Evolutionary conservation across 2,888 invertebrate species (phyloP), one percentile per base, ranked within the genome.

Genomic region (Cepaea hortensis): DNA sequence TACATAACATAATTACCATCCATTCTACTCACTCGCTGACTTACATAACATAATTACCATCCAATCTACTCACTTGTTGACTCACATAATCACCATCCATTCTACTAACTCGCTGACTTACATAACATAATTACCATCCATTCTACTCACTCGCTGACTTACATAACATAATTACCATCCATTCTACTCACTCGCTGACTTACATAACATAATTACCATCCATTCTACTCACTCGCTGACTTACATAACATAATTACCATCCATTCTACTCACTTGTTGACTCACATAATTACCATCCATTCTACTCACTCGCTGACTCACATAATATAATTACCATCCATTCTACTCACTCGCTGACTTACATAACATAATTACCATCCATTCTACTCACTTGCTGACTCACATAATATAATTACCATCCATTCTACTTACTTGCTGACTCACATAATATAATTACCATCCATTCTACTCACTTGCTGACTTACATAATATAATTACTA

Each of bases 211-310:
- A 90, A 80, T 88, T 90, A 87, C 95, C 95, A 70, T 96, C 96
- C 92, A 96, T 96, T 94, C 98, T 98, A 95, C 98, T 98, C 75
- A 99, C 6, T 0, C 13, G 20, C 68, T n/a, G 18, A 68, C 35
- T 35, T 55, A 23, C 6, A 77, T n/a, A n/a, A 23, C 55, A 55
- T n/a, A 55, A 55, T n/a, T n/a, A 23, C 3, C 77, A 11, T 3
- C 3, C 9, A 48, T 11, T 1, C 3, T 55, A 7, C 89, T 82
- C 90, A 92, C 91, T 91, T 91, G 90, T 86, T 88, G 88, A 62
- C 81, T 87, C 15, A 90, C 89, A 65, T 91, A 55, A 55, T n/a
- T 3, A 23, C 3, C 55, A 11, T 3, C 3, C 9, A 48, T 11
- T 1, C 3, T 77, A 7, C 89, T 82, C 90, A 92, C 91, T 91